Evolutionary conservation across 2,888 invertebrate genomes (phyloP).

Genomic region (Drosophila nigricruria): DNA sequence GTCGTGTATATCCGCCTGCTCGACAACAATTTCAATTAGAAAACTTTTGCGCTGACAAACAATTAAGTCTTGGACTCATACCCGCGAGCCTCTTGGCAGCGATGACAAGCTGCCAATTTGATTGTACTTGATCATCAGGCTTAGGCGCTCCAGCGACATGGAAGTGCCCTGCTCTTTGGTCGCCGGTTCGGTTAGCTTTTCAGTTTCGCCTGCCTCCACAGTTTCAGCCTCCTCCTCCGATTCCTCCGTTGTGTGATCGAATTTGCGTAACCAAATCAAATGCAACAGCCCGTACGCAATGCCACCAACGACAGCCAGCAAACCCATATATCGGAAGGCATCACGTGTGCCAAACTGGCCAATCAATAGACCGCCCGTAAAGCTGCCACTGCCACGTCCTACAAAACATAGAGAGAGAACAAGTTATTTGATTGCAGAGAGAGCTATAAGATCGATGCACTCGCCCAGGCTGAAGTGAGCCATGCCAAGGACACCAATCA

Average conservation of each 20-base stretch:
- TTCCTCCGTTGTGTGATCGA: conserved; percentile 85
- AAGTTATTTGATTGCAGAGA: neutral
- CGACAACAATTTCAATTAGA: conserved; percentile 56
- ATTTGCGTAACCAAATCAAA: conserved; percentile 90
- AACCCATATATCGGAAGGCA: conserved; percentile 92
- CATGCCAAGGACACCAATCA: conserved; percentile 95
- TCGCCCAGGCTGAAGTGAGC: conserved; percentile 92
- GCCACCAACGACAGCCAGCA: conserved; percentile 90
- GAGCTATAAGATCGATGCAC: conserved; percentile 36
- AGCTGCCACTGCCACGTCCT: conserved; percentile 93
- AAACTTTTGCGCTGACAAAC: conserved; percentile 30
- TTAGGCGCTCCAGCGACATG: conserved; percentile 90
- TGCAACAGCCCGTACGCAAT: conserved; percentile 90
- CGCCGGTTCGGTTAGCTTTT: conserved; percentile 89
- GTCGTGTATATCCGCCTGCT: conserved; percentile 85
- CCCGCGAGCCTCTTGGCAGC: conserved; percentile 88
- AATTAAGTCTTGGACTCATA: conserved; percentile 84
- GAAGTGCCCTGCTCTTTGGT: conserved; percentile 90
- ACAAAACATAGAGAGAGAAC: neutral
- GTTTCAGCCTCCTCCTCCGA: conserved; percentile 83
- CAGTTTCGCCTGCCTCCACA: conserved; percentile 87
- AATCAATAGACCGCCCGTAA: conserved; percentile 92
- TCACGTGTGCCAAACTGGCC: conserved; percentile 91
- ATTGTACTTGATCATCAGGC: conserved; percentile 91
- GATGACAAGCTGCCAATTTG: conserved; percentile 91